These are phyloP conservation scores for Gryon sp. DNA, from an alignment of 1,140 invertebrate species.

Conservation along the genomic window DNA sequence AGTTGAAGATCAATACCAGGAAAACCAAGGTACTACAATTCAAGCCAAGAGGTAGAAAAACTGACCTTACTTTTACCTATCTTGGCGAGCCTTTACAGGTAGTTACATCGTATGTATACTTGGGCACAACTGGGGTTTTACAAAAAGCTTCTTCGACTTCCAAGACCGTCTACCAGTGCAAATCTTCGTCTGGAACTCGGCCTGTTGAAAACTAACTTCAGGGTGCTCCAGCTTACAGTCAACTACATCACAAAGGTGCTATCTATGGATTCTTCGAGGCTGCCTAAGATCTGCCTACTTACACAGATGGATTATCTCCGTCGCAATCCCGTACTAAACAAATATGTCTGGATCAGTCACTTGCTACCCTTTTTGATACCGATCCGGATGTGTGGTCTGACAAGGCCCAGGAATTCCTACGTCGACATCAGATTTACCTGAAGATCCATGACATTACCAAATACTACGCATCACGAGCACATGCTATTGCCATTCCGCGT, in stretches of 20 bases:
- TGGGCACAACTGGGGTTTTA: not conserved
- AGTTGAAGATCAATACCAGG: no score
- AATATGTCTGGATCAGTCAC: not conserved
- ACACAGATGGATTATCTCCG: not conserved
- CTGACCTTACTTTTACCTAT: no score
- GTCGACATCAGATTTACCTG: not conserved
- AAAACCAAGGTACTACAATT: no score
- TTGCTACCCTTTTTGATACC: not conserved
- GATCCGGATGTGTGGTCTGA: not conserved
- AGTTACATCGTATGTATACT: no score
- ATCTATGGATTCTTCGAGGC: not conserved
- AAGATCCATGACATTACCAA: not conserved
- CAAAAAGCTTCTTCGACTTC: constrained; percentile 1
- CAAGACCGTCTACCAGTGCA: not conserved
- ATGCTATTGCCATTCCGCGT: not conserved
- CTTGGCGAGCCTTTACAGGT: no score
- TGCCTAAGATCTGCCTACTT: not conserved
- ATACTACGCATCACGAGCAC: not conserved
- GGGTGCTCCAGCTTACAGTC: not conserved
- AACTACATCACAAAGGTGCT: not conserved
- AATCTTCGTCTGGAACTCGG: constrained; percentile 1
- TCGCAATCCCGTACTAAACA: not conserved
- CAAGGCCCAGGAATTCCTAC: not conserved
- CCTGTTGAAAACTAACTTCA: not conserved
- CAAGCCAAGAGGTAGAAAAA: no score